These are phyloP conservation scores for Orycteropus afer DNA, from an alignment of 2,113 vertebrate genomes.

Conservation along the genomic window DNA sequence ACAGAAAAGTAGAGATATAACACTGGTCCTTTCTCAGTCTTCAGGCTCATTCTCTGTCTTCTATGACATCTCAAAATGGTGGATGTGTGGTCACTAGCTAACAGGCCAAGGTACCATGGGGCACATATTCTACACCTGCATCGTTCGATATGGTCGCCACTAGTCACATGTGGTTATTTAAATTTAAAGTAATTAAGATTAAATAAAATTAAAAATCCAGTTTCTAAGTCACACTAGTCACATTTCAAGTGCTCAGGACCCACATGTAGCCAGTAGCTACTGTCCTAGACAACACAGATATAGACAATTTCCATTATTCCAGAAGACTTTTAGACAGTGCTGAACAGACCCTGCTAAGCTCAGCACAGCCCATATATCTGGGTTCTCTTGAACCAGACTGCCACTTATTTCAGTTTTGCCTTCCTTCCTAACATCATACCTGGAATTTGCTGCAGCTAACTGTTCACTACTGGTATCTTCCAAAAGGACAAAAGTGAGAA, in stretches of 20 bases:
- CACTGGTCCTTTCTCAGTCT: not conserved
- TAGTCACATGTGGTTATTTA: not conserved
- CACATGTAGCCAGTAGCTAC: not conserved
- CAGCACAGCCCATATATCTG: not conserved
- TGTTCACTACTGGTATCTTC: not conserved
- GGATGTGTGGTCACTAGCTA: not conserved
- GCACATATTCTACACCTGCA: not conserved
- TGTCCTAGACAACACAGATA: not conserved
- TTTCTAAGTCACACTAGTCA: not conserved
- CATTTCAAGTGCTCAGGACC: not conserved
- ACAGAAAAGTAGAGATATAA: not conserved
- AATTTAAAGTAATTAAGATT: not conserved
- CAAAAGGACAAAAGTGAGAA: constrained; percentile 17
- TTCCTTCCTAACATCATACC: not conserved
- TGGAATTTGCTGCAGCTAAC: not conserved
- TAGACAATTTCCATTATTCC: accelerated
- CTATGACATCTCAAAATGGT: not conserved
- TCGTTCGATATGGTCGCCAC: not conserved
- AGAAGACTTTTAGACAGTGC: not conserved
- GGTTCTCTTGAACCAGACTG: not conserved
- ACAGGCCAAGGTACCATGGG: not conserved
- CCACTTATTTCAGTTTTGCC: not conserved
- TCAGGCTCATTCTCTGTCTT: not conserved
- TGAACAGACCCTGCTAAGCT: not conserved
- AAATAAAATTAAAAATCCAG: not conserved